These are phyloP conservation scores for Liodrosophila aerea DNA, from an alignment of 2,888 invertebrate genomes.

Conservation along the genomic window DNA sequence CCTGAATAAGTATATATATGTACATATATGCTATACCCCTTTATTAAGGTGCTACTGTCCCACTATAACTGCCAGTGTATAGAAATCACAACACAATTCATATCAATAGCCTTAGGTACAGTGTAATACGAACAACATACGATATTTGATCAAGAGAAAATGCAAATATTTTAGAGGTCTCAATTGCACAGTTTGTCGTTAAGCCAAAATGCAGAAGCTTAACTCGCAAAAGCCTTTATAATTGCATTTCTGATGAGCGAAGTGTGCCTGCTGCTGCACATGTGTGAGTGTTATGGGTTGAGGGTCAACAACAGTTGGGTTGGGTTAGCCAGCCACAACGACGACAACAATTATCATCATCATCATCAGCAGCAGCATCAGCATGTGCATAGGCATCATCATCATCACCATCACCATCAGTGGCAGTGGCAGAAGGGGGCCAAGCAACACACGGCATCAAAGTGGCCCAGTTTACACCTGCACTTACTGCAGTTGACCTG, in stretches of 20 bases:
- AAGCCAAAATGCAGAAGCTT: conserved; percentile 29
- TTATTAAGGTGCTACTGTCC: too few relatives aligned
- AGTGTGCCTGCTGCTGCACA: neutral
- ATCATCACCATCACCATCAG: conserved; percentile 11
- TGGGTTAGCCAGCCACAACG: conserved; percentile 46
- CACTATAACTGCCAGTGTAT: too few relatives aligned
- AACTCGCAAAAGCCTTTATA: conserved; percentile 37
- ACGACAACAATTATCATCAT: conserved; percentile 39
- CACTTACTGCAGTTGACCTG: conserved; percentile 40
- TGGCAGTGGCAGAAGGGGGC: conserved; percentile 10
- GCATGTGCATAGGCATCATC: conserved; percentile 10
- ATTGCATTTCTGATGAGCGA: conserved; percentile 70
- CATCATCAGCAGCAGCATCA: conserved; percentile 12
- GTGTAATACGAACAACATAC: too few relatives aligned
- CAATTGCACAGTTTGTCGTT: conserved; percentile 11
- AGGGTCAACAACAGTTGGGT: conserved; percentile 18
- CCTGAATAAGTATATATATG: too few relatives aligned
- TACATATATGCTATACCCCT: too few relatives aligned
- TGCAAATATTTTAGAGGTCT: conserved; percentile 3
- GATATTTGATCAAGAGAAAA: neutral
- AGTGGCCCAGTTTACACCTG: conserved; percentile 55
- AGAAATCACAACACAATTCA: too few relatives aligned
- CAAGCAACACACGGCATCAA: conserved; percentile 55
- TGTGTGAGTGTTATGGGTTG: neutral
- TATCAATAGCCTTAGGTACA: too few relatives aligned